phyloP scores from a whole-genome alignment of 2,888 invertebrate genomes.

The Dysmachus trigonus region DNA sequence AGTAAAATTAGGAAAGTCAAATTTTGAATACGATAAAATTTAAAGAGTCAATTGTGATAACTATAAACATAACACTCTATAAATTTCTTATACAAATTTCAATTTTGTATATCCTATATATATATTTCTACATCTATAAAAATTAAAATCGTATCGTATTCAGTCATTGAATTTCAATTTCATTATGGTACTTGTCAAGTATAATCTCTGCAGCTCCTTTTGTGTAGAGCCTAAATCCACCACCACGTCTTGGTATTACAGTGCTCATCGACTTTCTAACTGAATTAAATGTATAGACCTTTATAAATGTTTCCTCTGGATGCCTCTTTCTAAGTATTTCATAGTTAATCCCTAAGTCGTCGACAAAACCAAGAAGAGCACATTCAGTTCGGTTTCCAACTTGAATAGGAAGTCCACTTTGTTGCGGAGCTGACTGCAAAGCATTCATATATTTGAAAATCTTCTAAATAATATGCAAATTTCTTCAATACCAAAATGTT shows the following conservation, averaged over 20 bases:
- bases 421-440: constrained; percentile 75
- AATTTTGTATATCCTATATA: too few species aligned
- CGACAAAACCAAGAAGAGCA: constrained; percentile 92
- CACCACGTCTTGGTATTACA: constrained; percentile 85
- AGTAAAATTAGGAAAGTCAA: neutral
- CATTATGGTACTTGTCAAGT: constrained; percentile 81
- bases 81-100: too few species aligned
- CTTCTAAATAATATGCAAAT: neutral
- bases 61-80: too few species aligned
- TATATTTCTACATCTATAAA: neutral
- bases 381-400: constrained; percentile 99
- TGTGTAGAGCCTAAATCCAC: constrained; percentile 91
- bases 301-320: constrained; percentile 90
- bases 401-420: constrained; percentile 87
- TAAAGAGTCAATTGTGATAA: too few species aligned
- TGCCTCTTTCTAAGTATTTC: constrained; percentile 88
- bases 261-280: constrained; percentile 99
- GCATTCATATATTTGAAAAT: neutral
- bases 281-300: constrained; percentile 99
- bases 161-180: neutral
- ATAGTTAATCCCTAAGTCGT: constrained; percentile 88
- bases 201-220: constrained; percentile 99
- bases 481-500: constrained; percentile 79
- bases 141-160: neutral
- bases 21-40: neutral